phyloP scores from a whole-genome alignment of 2,888 invertebrate genomes.

The Tachystola acroxantha region DNA sequence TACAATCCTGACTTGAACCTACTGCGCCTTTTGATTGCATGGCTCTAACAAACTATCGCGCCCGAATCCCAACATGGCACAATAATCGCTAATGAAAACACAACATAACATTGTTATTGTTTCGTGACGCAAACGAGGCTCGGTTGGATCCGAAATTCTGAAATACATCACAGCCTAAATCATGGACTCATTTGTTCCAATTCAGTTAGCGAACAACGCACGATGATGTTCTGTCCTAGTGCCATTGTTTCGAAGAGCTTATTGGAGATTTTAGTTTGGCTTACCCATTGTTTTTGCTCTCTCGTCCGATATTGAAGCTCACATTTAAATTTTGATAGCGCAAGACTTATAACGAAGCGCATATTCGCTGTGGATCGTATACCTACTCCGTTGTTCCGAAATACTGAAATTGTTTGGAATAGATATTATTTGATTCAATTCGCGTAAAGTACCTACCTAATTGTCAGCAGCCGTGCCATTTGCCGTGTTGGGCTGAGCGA shows the following conservation, averaged over 20 bases:
- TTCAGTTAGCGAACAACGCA: constrained; percentile 58
- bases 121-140: constrained; percentile 46
- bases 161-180: constrained; percentile 47
- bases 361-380: too few species aligned
- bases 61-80: constrained; percentile 9
- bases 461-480: too few species aligned
- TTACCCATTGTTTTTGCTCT: constrained; percentile 18
- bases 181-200: constrained; percentile 64
- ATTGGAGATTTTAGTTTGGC: constrained; percentile 37
- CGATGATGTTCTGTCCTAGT: constrained; percentile 38
- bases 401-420: too few species aligned
- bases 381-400: too few species aligned
- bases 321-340: background rate
- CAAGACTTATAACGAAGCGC: background rate
- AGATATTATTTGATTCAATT: too few species aligned
- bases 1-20: too few species aligned
- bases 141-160: constrained; percentile 41
- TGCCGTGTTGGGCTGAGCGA: too few species aligned
- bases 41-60: too few species aligned
- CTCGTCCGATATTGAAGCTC: background rate
- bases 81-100: constrained; percentile 26
- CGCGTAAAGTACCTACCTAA: too few species aligned
- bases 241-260: constrained; percentile 39
- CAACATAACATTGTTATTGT: constrained; percentile 34
- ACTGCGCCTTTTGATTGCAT: too few species aligned